Conservation (phyloP, 2,888 invertebrate genomes). For the Diarsia mendica region DNA sequence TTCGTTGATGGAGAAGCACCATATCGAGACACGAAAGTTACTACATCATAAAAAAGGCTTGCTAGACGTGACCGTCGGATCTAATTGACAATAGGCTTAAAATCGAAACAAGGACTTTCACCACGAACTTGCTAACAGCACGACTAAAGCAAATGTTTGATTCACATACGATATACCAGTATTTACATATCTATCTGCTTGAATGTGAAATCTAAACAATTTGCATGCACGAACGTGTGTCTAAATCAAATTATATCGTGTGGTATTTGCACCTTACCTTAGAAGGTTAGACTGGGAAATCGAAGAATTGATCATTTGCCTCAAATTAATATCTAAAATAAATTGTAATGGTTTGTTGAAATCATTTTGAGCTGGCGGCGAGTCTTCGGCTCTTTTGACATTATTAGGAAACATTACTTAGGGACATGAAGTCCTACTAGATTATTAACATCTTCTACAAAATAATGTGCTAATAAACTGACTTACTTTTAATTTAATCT, state of each 20-base stretch:
- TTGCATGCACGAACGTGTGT: constrained; percentile 52
- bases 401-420: too few relatives aligned
- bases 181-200: constrained; percentile 31
- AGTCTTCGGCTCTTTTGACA: too few relatives aligned
- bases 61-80: not conserved
- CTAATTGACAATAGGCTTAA: constrained; percentile 22
- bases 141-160: constrained; percentile 28
- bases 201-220: constrained; percentile 52
- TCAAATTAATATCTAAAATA: too few relatives aligned
- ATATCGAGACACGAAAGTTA: not conserved
- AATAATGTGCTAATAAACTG: too few relatives aligned
- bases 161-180: constrained; percentile 30
- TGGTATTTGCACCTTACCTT: constrained; percentile 21
- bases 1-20: not conserved
- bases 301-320: not conserved
- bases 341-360: too few relatives aligned
- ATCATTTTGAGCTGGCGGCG: too few relatives aligned
- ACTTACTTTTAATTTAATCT: too few relatives aligned
- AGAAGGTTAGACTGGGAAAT: constrained; percentile 26
- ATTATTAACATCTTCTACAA: too few relatives aligned
- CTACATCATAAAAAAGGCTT: not conserved
- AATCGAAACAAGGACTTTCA: constrained; percentile 40
- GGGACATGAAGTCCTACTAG: too few relatives aligned
- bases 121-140: constrained; percentile 39
- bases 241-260: constrained; percentile 35